A percentile compares a stretch with the other conserved stretches of the same genome.
Conservation (phyloP, 2,113 vertebrate species). For the Alethe diademata region DNA sequence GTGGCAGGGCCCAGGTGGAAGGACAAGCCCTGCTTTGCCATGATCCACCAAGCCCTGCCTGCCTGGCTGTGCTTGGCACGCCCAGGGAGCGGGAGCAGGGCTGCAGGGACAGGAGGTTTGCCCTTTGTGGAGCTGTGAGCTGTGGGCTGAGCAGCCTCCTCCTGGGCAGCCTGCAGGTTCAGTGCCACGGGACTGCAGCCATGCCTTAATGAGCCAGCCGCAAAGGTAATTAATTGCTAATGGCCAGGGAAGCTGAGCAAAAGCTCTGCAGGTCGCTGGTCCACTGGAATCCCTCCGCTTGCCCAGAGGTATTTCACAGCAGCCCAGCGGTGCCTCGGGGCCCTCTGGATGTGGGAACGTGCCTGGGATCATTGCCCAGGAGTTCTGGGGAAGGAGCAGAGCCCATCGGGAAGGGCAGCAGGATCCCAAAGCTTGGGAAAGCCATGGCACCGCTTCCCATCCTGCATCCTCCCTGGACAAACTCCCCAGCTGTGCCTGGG, state of each 20-base stretch:
- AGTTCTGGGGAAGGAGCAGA: neutral
- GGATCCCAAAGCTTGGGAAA: neutral
- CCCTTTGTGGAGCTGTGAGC: neutral
- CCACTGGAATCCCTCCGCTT: neutral
- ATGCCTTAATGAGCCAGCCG: neutral
- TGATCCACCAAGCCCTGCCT: rapidly evolving
- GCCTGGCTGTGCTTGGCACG: neutral
- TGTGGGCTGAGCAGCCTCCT: neutral
- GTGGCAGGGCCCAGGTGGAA: neutral
- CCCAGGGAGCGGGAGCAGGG: rapidly evolving
- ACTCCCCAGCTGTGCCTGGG: neutral
- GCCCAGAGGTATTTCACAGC: neutral
- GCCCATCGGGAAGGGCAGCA: rapidly evolving
- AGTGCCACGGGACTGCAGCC: neutral
- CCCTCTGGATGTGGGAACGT: neutral
- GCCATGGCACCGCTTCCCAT: rapidly evolving
- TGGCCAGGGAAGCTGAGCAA: neutral
- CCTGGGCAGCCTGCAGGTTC: neutral
- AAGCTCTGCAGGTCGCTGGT: neutral
- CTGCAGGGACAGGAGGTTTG: neutral
- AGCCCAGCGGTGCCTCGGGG: neutral
- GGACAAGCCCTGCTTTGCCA: neutral
- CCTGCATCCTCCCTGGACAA: neutral
- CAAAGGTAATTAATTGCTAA: neutral
- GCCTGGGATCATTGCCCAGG: neutral